Evolutionary conservation across 2,797 vertebrate genomes (phyloP).

Genomic region (Hypotaenidia philippensis): DNA sequence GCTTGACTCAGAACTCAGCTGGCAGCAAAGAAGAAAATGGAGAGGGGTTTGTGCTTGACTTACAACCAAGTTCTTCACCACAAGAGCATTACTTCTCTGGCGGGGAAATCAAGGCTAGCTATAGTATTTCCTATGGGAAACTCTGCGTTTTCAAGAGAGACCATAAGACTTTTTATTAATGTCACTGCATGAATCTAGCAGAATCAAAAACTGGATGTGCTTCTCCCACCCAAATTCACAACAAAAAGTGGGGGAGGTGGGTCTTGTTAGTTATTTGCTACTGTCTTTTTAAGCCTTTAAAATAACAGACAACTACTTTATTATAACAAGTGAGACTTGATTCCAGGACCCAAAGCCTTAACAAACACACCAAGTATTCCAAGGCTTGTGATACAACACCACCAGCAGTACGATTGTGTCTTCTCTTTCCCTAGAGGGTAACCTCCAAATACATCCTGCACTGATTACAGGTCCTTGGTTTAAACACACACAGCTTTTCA

Average conservation of each 20-base stretch:
- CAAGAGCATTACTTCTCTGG: not conserved
- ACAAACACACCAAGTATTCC: slow-evolving; percentile 10
- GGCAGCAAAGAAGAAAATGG: not conserved
- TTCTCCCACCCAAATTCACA: not conserved
- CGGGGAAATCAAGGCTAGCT: not conserved
- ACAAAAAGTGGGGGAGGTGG: not conserved
- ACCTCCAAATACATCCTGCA: slow-evolving; percentile 30
- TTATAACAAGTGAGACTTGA: not conserved
- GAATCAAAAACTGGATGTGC: not conserved
- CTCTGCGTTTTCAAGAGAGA: not conserved
- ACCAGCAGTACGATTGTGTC: not conserved
- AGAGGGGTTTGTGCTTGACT: not conserved
- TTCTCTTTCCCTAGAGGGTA: not conserved
- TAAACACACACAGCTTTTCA: not conserved
- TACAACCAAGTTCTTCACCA: not conserved
- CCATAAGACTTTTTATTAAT: not conserved
- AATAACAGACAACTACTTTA: not conserved
- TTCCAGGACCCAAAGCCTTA: not conserved
- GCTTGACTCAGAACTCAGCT: not conserved
- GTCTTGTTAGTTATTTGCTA: not conserved
- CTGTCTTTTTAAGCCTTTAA: not conserved
- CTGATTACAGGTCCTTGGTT: not conserved
- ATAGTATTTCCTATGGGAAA: not conserved
- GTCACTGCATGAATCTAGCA: not conserved
- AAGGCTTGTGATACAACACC: not conserved